Percentiles rank a stretch among this genome's conserved stretches.
Conservation (phyloP, 2,888 invertebrate species). For the Ommatoiulus sabulosus region DNA sequence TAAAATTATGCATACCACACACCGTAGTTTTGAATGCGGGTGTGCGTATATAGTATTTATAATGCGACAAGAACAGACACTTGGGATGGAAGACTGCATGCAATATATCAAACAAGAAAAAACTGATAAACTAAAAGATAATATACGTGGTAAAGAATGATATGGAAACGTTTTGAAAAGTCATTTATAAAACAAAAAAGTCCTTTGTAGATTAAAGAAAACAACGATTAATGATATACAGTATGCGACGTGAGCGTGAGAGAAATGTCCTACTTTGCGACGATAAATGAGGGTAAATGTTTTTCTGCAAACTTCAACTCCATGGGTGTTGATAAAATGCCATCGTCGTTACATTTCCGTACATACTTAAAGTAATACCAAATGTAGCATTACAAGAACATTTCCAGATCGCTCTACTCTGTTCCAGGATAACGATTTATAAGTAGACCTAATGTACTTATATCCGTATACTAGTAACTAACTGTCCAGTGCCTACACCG, state of each 20-base stretch:
- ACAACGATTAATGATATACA: neutral
- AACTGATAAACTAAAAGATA: neutral
- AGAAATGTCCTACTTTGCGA: neutral
- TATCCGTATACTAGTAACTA: too few species aligned
- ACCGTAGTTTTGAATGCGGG: neutral
- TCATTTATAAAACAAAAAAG: slow-evolving; percentile 39
- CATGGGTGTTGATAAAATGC: neutral
- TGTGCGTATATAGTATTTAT: neutral
- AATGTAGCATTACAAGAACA: neutral
- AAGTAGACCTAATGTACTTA: too few species aligned
- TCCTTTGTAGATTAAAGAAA: neutral
- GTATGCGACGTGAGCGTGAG: neutral
- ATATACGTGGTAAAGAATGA: slow-evolving; percentile 39
- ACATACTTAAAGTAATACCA: neutral
- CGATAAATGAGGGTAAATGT: neutral
- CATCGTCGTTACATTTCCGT: too few species aligned
- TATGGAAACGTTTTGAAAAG: slow-evolving; percentile 19
- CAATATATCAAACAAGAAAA: slow-evolving; percentile 14
- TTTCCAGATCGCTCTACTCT: too few species aligned
- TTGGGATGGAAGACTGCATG: slow-evolving; percentile 23
- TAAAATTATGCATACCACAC: neutral
- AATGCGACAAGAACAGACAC: slow-evolving; percentile 28
- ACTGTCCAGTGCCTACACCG: too few species aligned
- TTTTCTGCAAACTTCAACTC: too few species aligned
- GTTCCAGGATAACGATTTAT: too few species aligned